Percentiles rank a stretch among this genome's conserved stretches.
Evolutionary conservation across 1,140 invertebrate species (phyloP).

Genomic region (Notospermus geniculatus): DNA sequence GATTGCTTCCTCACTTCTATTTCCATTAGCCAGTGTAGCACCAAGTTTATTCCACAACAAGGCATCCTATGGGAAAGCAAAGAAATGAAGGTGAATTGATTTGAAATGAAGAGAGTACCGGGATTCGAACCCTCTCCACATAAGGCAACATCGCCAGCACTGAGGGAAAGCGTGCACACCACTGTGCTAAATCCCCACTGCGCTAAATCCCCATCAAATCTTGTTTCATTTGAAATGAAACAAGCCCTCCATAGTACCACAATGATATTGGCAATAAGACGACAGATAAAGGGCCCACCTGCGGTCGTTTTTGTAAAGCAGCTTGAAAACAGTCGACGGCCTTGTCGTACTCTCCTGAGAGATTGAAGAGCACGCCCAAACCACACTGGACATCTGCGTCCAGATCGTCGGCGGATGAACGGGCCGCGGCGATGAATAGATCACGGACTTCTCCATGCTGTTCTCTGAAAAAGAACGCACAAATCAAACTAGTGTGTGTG

Average conservation of each 20-base stretch:
- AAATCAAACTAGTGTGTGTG: too few relatives aligned
- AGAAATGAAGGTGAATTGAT: background rate
- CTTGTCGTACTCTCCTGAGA: constrained; percentile 91
- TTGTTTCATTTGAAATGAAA: too few relatives aligned
- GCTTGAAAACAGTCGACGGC: constrained; percentile 93
- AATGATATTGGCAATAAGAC: too few relatives aligned
- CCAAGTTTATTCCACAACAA: constrained; percentile 96
- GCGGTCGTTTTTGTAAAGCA: constrained; percentile 76
- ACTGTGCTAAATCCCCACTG: too few relatives aligned
- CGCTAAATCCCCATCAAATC: too few relatives aligned
- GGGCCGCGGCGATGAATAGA: constrained; percentile 81
- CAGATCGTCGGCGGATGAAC: constrained; percentile 63
- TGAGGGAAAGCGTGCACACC: too few relatives aligned
- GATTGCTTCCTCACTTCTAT: constrained; percentile 90
- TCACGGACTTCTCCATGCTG: constrained; percentile 71
- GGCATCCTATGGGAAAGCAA: constrained; percentile 68
- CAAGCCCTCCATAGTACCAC: too few relatives aligned
- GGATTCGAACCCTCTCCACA: too few relatives aligned
- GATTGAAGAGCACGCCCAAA: constrained; percentile 91
- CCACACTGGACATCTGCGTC: constrained; percentile 93
- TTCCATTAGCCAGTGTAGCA: constrained; percentile 94
- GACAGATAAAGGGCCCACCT: constrained; percentile 56
- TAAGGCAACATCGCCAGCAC: too few relatives aligned
- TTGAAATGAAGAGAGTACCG: too few relatives aligned
- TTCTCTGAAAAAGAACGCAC: constrained; percentile 54